Evolutionary conservation across 2,888 invertebrate species (phyloP).

Genomic region (Rotaria socialis): DNA sequence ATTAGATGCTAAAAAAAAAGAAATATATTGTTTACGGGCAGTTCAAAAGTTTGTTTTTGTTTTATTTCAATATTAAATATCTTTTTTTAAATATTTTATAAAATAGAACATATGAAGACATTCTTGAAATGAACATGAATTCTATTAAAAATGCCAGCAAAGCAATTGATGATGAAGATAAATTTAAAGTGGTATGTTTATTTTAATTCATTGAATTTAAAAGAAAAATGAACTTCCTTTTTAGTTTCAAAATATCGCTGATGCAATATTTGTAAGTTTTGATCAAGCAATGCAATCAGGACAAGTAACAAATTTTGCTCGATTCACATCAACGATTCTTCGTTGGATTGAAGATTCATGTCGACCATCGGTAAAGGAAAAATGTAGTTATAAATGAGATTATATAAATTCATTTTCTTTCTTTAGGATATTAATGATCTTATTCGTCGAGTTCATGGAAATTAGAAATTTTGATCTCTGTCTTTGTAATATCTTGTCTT

Average conservation of each 20-base stretch:
- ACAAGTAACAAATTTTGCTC: neutral
- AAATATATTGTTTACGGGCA: neutral
- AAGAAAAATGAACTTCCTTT: no score
- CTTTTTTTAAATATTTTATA: no score
- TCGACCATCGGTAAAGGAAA: neutral
- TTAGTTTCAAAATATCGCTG: slow-evolving; percentile 11
- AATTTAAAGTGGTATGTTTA: neutral
- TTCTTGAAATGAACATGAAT: slow-evolving; percentile 35
- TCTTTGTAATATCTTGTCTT: neutral
- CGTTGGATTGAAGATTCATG: slow-evolving; percentile 34
- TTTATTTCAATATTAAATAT: neutral
- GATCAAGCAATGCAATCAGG: slow-evolving; percentile 2
- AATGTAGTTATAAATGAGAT: neutral
- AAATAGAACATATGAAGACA: slow-evolving; percentile 27
- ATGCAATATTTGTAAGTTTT: neutral
- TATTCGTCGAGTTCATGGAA: neutral
- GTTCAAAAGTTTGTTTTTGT: slow-evolving; percentile 17
- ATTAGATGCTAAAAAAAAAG: slow-evolving; percentile 40
- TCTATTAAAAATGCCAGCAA: neutral
- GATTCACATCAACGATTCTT: neutral
- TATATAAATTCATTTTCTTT: neutral
- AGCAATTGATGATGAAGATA: slow-evolving; percentile 22
- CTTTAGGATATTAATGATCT: neutral
- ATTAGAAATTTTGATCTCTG: neutral
- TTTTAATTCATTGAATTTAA: neutral